Conservation (phyloP, 1,140 invertebrate genomes). For the Neodiprion pinetum region DNA sequence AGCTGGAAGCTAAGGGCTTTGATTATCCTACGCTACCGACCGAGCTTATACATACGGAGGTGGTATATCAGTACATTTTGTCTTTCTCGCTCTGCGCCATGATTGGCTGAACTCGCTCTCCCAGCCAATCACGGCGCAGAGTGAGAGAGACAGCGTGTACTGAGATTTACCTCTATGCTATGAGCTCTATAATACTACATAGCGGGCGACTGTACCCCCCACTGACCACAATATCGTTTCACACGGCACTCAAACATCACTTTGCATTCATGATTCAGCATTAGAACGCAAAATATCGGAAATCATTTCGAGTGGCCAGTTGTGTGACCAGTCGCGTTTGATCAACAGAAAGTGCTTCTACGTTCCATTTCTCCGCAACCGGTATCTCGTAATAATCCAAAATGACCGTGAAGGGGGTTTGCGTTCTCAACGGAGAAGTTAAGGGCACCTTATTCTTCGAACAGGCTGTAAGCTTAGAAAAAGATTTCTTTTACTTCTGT, state of each 20-base stretch:
- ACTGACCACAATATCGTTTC: not conserved
- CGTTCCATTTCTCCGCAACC: not conserved
- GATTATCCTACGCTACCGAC: too few relatives aligned
- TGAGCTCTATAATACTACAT: not conserved
- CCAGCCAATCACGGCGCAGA: too few relatives aligned
- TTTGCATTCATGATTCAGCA: constrained; percentile 1
- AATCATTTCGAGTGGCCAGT: not conserved
- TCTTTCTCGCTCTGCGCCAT: too few relatives aligned
- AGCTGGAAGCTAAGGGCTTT: too few relatives aligned
- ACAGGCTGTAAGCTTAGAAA: constrained; percentile 69
- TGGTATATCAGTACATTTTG: too few relatives aligned
- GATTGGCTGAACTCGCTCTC: too few relatives aligned
- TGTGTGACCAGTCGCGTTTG: not conserved
- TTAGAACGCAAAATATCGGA: not conserved
- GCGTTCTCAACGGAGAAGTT: constrained; percentile 84
- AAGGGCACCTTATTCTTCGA: constrained; percentile 81
- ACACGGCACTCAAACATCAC: not conserved
- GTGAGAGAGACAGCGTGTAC: too few relatives aligned
- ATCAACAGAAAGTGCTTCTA: not conserved
- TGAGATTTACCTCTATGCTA: too few relatives aligned
- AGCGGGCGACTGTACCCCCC: too few relatives aligned
- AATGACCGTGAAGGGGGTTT: constrained; percentile 77
- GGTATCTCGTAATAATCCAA: constrained; percentile 11
- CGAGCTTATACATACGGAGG: too few relatives aligned
- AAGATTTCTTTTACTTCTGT: constrained; percentile 12